Conservation (phyloP, 2,888 invertebrate genomes). For the Protophormia terraenovae region DNA sequence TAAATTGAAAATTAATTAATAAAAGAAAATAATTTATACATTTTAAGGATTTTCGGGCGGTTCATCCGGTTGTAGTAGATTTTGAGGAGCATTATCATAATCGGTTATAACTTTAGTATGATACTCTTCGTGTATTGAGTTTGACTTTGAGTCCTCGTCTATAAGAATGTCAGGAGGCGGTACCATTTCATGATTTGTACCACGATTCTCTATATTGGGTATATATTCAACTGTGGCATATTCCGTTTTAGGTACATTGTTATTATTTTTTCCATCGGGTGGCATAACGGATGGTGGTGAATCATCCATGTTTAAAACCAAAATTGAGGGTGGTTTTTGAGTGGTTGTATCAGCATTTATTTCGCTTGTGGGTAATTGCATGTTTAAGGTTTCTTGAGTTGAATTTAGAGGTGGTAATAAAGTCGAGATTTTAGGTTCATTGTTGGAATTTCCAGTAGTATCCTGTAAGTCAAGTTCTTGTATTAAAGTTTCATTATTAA, state of each 20-base stretch:
- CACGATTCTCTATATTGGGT: slow-evolving; percentile 71
- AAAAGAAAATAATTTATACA: slow-evolving; percentile 21
- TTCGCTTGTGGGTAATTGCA: not conserved
- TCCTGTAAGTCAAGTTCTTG: slow-evolving; percentile 1
- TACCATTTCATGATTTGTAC: slow-evolving; percentile 66
- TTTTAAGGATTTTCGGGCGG: slow-evolving; percentile 80
- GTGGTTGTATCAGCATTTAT: slow-evolving; percentile 1
- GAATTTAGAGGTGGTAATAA: not conserved
- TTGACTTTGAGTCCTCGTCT: slow-evolving; percentile 79
- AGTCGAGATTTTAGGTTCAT: slow-evolving; percentile 12
- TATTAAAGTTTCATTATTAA: slow-evolving; percentile 49
- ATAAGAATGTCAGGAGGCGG: slow-evolving; percentile 65
- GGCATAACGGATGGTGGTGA: slow-evolving; percentile 48
- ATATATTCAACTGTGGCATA: slow-evolving; percentile 79
- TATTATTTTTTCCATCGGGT: slow-evolving; percentile 36
- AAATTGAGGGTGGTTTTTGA: slow-evolving; percentile 51
- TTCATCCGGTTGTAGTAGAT: slow-evolving; percentile 79
- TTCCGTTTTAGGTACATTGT: slow-evolving; percentile 75
- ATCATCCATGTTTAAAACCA: slow-evolving; percentile 63
- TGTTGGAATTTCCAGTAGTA: too few relatives aligned
- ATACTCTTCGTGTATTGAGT: slow-evolving; percentile 80
- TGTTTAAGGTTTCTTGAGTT: slow-evolving; percentile 21
- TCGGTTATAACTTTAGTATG: slow-evolving; percentile 74
- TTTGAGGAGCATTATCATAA: slow-evolving; percentile 77
- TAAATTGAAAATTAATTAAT: slow-evolving; percentile 53